Evolutionary conservation across 2,797 vertebrate genomes (phyloP).

Genomic region (Macrochelys suwanniensis): DNA sequence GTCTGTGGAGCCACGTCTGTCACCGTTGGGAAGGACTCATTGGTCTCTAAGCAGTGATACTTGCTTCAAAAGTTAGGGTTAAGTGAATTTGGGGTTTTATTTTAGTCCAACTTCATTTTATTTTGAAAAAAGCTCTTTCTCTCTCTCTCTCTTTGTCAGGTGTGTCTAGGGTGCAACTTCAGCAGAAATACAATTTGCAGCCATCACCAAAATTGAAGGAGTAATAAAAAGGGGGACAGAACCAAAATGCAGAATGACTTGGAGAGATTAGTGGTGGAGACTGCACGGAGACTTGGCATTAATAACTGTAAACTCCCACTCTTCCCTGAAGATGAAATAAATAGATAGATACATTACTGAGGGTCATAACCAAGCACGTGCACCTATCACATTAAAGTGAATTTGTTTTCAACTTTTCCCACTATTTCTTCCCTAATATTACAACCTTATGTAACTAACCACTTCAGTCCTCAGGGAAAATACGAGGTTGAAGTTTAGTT

Average conservation of each 20-base stretch:
- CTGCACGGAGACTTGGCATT: not conserved
- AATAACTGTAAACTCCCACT: not conserved
- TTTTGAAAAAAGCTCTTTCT: not conserved
- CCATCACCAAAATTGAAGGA: rapidly evolving
- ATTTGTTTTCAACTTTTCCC: not conserved
- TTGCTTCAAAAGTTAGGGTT: not conserved
- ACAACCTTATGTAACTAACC: not conserved
- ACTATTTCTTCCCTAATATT: not conserved
- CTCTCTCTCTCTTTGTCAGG: not conserved
- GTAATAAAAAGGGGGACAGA: rapidly evolving
- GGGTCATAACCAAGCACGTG: not conserved
- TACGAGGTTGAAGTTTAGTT: not conserved
- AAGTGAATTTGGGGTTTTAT: not conserved
- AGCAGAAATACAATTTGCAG: rapidly evolving
- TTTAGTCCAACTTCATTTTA: not conserved
- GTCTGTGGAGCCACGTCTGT: not conserved
- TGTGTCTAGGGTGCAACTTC: not conserved
- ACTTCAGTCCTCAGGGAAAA: not conserved
- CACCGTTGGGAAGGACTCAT: rapidly evolving
- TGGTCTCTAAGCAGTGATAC: rapidly evolving
- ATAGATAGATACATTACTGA: not conserved
- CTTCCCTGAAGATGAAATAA: not conserved
- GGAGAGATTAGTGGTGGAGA: rapidly evolving
- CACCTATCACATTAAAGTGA: not conserved
- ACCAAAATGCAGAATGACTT: rapidly evolving